Percentiles rank a stretch among this genome's conserved stretches.
Conservation (phyloP, 2,888 invertebrate genomes). For the Diogma glabrata region DNA sequence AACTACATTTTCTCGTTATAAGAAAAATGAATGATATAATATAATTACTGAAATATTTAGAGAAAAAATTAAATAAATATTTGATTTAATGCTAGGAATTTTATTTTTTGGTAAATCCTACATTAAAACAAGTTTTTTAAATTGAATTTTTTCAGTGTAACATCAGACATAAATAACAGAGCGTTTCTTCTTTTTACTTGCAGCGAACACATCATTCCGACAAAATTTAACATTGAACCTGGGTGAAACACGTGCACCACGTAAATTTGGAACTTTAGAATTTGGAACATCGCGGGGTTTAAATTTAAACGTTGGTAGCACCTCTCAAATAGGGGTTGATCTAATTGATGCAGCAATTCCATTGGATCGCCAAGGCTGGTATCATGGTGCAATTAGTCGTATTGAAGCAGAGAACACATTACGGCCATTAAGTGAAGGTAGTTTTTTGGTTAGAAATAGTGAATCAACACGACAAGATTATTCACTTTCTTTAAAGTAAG, state of each 20-base stretch:
- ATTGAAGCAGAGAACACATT: conserved; percentile 84
- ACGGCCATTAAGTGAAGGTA: conserved; percentile 74
- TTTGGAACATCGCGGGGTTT: conserved; percentile 43
- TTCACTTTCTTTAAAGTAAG: conserved; percentile 90
- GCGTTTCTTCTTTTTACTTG: not conserved
- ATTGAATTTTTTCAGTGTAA: too few species aligned
- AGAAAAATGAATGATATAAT: too few species aligned
- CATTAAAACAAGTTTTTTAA: too few species aligned
- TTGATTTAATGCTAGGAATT: too few species aligned
- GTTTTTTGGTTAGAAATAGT: conserved; percentile 87
- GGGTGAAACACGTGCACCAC: conserved; percentile 39
- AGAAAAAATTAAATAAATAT: not conserved
- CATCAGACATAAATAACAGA: too few species aligned
- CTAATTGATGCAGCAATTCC: conserved; percentile 70
- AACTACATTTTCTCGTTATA: too few species aligned
- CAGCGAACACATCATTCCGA: conserved; percentile 45
- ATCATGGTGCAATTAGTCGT: conserved; percentile 85
- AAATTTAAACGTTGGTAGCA: conserved; percentile 55
- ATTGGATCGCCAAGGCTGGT: conserved; percentile 87
- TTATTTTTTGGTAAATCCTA: too few species aligned
- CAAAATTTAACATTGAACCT: conserved; percentile 67
- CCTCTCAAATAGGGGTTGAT: conserved; percentile 51
- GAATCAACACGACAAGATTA: conserved; percentile 90
- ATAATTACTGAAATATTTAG: too few species aligned
- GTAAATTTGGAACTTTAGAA: conserved; percentile 35